Conservation (phyloP, 2,888 invertebrate species). For the Gerris lacustris region DNA sequence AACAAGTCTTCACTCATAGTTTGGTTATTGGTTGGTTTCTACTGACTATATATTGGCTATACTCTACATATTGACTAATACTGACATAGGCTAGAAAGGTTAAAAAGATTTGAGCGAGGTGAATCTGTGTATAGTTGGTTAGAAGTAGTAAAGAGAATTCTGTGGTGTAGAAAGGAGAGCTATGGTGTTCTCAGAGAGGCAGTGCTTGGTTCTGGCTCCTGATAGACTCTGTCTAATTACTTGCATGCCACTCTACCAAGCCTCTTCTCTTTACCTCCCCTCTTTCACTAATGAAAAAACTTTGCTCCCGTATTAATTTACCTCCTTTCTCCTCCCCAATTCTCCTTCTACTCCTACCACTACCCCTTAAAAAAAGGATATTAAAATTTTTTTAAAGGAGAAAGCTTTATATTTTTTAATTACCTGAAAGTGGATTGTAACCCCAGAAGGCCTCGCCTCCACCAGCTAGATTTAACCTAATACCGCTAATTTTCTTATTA, state of each 20-base stretch:
- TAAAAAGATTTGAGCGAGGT: too few species aligned
- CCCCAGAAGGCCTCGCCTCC: neutral
- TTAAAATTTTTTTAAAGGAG: constrained; percentile 22
- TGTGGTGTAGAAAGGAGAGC: too few species aligned
- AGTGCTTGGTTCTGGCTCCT: constrained; percentile 22
- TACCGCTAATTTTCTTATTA: constrained; percentile 27
- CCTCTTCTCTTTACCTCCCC: neutral
- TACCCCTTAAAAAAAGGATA: constrained; percentile 25
- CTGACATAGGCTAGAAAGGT: too few species aligned
- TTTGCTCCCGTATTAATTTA: constrained; percentile 14
- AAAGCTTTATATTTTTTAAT: constrained; percentile 24
- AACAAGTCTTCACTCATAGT: too few species aligned
- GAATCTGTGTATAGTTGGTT: too few species aligned
- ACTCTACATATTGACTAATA: too few species aligned
- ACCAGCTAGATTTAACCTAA: constrained; percentile 22
- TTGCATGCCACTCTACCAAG: constrained; percentile 19
- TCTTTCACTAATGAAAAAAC: constrained; percentile 25
- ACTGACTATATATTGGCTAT: too few species aligned
- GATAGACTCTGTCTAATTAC: constrained; percentile 24
- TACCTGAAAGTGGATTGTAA: constrained; percentile 21
- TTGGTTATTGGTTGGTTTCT: too few species aligned
- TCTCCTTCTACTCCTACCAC: neutral
- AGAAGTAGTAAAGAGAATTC: too few species aligned
- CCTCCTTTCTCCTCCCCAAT: too few species aligned
- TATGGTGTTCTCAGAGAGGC: constrained; percentile 15